A percentile compares a stretch with the other conserved stretches of the same genome.
Conservation (phyloP, 2,797 vertebrate species). For the Molossus alvarezi region DNA sequence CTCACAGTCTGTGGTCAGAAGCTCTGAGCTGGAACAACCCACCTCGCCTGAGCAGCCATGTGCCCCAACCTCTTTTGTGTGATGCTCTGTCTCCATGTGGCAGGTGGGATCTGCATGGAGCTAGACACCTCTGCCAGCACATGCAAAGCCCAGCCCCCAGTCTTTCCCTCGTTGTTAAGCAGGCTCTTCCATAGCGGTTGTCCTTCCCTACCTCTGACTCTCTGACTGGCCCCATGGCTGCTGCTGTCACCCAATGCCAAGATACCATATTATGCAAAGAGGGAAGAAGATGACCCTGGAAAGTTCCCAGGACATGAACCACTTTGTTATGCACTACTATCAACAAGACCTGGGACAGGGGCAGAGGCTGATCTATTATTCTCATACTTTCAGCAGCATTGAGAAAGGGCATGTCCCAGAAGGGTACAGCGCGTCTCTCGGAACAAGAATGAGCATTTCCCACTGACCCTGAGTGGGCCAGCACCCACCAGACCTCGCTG, state of each 20-base stretch:
- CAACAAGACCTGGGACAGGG: neutral
- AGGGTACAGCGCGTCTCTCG: neutral
- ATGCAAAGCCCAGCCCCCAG: too few species aligned
- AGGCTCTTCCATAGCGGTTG: too few species aligned
- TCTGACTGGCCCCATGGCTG: neutral
- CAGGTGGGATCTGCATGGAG: neutral
- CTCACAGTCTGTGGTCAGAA: neutral
- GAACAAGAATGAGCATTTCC: neutral
- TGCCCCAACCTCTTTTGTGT: neutral
- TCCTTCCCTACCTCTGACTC: neutral
- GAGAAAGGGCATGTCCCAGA: neutral
- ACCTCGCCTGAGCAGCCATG: neutral
- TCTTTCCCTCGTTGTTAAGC: too few species aligned
- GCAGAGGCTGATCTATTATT: neutral
- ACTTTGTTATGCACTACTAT: slow-evolving; percentile 14
- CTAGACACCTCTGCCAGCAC: neutral
- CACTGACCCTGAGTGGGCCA: neutral
- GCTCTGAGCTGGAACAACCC: neutral
- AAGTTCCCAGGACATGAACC: neutral
- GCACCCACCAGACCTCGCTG: too few species aligned
- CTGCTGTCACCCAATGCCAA: neutral
- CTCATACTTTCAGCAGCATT: rapidly evolving
- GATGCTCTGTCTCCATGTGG: neutral
- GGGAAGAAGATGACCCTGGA: neutral
- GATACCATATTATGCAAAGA: neutral